Evolutionary conservation across 2,113 vertebrate genomes (phyloP).

Genomic region (Pardalotus punctatus): DNA sequence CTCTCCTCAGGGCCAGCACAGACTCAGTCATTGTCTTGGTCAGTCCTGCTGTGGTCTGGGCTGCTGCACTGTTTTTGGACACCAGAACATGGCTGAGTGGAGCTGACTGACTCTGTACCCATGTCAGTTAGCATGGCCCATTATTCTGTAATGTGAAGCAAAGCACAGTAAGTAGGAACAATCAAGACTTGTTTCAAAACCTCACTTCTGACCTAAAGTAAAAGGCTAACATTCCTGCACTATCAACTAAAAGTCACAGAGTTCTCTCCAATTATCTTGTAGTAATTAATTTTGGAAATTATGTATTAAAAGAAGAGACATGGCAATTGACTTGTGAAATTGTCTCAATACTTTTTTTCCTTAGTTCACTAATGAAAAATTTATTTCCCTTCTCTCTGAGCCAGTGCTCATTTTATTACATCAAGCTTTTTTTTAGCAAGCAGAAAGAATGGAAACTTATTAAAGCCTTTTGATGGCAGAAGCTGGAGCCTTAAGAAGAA

Average conservation of each 20-base stretch:
- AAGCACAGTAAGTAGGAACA: neutral
- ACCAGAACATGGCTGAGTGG: neutral
- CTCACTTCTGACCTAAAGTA: neutral
- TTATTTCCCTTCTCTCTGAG: slow-evolving; percentile 28
- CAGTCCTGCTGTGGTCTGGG: neutral
- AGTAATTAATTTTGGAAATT: neutral
- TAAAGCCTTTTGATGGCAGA: neutral
- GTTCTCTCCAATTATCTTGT: neutral
- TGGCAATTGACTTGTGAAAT: neutral
- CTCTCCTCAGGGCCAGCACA: neutral
- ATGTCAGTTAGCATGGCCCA: neutral
- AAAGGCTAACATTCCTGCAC: neutral
- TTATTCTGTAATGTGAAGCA: neutral
- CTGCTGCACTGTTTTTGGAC: neutral
- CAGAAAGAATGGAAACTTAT: neutral
- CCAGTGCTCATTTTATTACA: neutral
- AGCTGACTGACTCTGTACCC: neutral
- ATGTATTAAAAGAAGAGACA: neutral
- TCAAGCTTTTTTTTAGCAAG: neutral
- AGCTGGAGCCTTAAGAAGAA: neutral
- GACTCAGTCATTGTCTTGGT: neutral
- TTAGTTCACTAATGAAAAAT: neutral
- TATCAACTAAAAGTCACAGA: neutral
- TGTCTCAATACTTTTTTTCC: neutral
- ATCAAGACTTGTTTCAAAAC: neutral